Evolutionary conservation across 2,113 vertebrate species (phyloP), one percentile per base, ranked within the genome.

Genomic region (Tetrax tetrax): DNA sequence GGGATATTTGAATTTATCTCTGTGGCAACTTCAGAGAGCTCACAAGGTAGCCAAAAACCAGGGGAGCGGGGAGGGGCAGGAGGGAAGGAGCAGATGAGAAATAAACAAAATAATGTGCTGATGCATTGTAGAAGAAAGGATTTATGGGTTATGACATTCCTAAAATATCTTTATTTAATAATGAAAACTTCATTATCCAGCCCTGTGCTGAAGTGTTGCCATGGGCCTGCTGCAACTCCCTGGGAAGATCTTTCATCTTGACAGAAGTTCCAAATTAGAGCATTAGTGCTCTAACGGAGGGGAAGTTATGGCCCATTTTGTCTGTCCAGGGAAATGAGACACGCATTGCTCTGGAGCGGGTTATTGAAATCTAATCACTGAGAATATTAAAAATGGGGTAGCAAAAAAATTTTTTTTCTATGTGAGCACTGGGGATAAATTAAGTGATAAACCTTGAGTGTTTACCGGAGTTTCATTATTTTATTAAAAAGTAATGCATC

Each of bases 291-390:
- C 89, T 96, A 98, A 91, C 91, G 51, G 91, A 95, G 97, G 89
- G 97, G 96, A 94, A 95, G 97, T 96, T 97, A 94, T 94, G 96
- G 97, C 96, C 98, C 97, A 95, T 97, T 98, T 97, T 97, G 98
- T 95, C 98, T 95, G 98, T 98, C 99, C 98, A 97, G 99, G 99
- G 99, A 99, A 99, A 99, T 99, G 99, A 99, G 98, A 97, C 98
- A 97, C 98, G 97, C 97, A 95, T 98, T 97, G 97, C 97, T 98
- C 97, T 95, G 94, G 98, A 98, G 98, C 97, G 97, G 98, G 98
- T 98, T 98, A 98, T 98, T 98, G 98, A 98, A 98, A 98, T 98
- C 98, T 99, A 98, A 99, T 98, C 98, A 98, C 98, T 97, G 97
- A 95, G 98, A 97, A 98, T 98, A 98, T 99, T 99, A 98, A 98